A percentile compares a stretch with the other conserved stretches of the same genome.
Evolutionary conservation across 2,797 vertebrate genomes (phyloP).

Genomic region (Rallus crepitans): DNA sequence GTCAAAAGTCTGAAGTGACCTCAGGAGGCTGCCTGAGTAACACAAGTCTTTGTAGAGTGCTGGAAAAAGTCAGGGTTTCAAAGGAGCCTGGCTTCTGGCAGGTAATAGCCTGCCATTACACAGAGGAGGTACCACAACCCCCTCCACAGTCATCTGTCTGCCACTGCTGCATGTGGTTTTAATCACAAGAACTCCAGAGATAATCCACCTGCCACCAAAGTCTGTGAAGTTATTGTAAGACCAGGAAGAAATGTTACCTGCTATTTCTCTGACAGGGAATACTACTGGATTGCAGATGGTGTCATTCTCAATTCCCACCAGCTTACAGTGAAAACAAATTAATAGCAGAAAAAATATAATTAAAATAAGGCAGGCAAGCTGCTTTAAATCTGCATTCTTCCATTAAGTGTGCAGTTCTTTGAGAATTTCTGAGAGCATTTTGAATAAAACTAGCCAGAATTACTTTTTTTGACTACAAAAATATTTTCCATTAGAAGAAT

Average conservation of each 20-base stretch:
- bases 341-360: background rate
- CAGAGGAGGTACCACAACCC: background rate
- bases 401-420: background rate
- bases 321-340: background rate
- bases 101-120: background rate
- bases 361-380: background rate
- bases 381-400: background rate
- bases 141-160: conserved; percentile 15
- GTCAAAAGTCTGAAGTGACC: background rate
- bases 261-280: background rate
- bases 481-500: background rate
- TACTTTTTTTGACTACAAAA: background rate
- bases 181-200: background rate
- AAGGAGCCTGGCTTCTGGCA: background rate
- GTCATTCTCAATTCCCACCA: background rate
- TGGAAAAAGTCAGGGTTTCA: background rate
- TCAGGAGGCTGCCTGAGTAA: background rate
- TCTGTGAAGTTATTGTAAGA: background rate
- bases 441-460: background rate
- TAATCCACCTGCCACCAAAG: background rate
- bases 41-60: background rate
- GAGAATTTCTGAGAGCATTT: background rate
- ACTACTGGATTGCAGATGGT: conserved; percentile 9
- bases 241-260: background rate
- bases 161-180: background rate